phyloP scores from a whole-genome alignment of 1,140 invertebrate species.

The Heliconius eleuchia region DNA sequence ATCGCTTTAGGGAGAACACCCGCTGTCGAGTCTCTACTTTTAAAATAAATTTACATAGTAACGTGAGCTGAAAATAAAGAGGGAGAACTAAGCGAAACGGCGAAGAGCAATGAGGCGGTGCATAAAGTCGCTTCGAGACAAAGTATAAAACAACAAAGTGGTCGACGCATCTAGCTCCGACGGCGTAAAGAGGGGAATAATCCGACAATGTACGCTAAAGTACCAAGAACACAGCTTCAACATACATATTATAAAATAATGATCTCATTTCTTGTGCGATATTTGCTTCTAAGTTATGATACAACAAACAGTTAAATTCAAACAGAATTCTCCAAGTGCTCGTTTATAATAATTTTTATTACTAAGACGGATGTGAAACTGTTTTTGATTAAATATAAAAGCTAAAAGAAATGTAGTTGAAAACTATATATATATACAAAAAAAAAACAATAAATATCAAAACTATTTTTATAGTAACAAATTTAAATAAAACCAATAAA shows the following conservation, averaged over 20 bases:
- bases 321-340: too few relatives aligned
- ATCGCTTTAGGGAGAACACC: conserved; percentile 45
- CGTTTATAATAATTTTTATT: too few relatives aligned
- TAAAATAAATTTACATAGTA: conserved; percentile 77
- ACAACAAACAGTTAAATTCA: conserved; percentile 19
- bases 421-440: neutral
- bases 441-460: neutral
- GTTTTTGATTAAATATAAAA: neutral
- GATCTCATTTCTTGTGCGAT: conserved; percentile 62
- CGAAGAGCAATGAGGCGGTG: conserved; percentile 76
- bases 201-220: conserved; percentile 64
- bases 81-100: conserved; percentile 73
- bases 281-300: conserved; percentile 51
- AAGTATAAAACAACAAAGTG: conserved; percentile 80
- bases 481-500: conserved; percentile 11
- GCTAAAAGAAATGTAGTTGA: neutral
- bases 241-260: conserved; percentile 73
- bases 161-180: conserved; percentile 69
- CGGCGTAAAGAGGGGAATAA: conserved; percentile 72
- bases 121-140: conserved; percentile 74
- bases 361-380: neutral
- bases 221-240: conserved; percentile 66
- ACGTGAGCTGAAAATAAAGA: conserved; percentile 73
- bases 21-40: conserved; percentile 58
- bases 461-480: neutral